Evolutionary conservation across 2,797 vertebrate species (phyloP), one percentile per base, ranked within the genome.

Genomic region (Adrianichthys oophorus): DNA sequence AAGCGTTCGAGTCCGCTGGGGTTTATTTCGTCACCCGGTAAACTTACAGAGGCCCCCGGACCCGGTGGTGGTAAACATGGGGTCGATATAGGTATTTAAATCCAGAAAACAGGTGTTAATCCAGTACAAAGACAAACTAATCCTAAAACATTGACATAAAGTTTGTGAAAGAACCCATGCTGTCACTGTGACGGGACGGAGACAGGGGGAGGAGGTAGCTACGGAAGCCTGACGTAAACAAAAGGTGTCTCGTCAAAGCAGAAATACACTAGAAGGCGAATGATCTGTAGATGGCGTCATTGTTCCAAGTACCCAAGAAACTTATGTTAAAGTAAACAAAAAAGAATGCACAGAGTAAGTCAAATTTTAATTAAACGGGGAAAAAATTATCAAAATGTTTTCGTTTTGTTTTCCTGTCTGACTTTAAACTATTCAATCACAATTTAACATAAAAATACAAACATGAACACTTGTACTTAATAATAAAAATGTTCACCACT

Each of bases 31-130:
- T n/a, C 16, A 4, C 21, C 19, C 23, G 5, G 41, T 46, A 51
- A 71, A 93, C 92, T 91, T 80, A 93, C 92, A 93, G 16, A 93
- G 84, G 70, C 92, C 91, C 62, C 91, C 84, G 4, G 92, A 92
- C 42, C 92, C 91, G 10, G 91, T 92, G 68, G 85, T 86, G 70
- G 88, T 91, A 58, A 93, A 93, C 92, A 93, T 93, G 56, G 55
- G 52, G 62, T 71, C 56, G 0, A 32, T 19, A 5, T 4, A 23
- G 14, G 44, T 18, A 41, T 29, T 45, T 7, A 6, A 16, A 15
- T 26, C 44, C 44, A 46, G n/a, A n/a, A 4, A 18, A 52, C 12
- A 12, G 6, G 15, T 4, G 17, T 26, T 26, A 23, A 57, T 51
- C 51, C 16, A 68, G 54, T 18, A 59, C 61, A 53, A 61, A 37